Conservation (phyloP, 2,888 invertebrate genomes). For the Arrhopalites spinosus region DNA sequence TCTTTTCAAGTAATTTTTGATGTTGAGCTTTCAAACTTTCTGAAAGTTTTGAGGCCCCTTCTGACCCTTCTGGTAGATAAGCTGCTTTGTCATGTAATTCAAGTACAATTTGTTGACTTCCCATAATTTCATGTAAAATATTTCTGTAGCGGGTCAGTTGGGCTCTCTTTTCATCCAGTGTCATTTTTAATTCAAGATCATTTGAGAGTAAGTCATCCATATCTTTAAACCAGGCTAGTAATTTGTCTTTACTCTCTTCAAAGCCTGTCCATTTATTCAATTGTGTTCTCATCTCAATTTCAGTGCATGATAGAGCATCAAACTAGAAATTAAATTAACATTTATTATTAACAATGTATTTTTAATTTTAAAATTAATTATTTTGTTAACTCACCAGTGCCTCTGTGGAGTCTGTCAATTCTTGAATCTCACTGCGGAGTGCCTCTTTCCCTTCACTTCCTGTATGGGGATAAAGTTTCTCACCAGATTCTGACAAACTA, state of each 20-base stretch:
- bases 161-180: conserved; percentile 87
- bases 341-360: no score
- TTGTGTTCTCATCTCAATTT: conserved; percentile 81
- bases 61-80: conserved; percentile 73
- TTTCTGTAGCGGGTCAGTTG: conserved; percentile 82
- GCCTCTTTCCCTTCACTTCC: conserved; percentile 85
- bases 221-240: conserved; percentile 77
- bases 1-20: conserved; percentile 70
- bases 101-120: conserved; percentile 82
- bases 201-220: conserved; percentile 76
- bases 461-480: conserved; percentile 83
- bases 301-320: conserved; percentile 76
- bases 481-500: conserved; percentile 83
- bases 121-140: conserved; percentile 78
- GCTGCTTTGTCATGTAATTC: conserved; percentile 80
- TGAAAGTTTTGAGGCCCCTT: conserved; percentile 74
- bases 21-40: conserved; percentile 74
- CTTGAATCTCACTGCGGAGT: conserved; percentile 60
- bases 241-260: conserved; percentile 79
- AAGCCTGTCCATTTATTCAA: conserved; percentile 83
- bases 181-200: conserved; percentile 80
- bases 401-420: conserved; percentile 62
- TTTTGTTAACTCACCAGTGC: no score
- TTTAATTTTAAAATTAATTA: no score
- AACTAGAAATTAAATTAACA: no score